Evolutionary conservation across 2,888 invertebrate species (phyloP).

Genomic region (Creontiades dilutus): DNA sequence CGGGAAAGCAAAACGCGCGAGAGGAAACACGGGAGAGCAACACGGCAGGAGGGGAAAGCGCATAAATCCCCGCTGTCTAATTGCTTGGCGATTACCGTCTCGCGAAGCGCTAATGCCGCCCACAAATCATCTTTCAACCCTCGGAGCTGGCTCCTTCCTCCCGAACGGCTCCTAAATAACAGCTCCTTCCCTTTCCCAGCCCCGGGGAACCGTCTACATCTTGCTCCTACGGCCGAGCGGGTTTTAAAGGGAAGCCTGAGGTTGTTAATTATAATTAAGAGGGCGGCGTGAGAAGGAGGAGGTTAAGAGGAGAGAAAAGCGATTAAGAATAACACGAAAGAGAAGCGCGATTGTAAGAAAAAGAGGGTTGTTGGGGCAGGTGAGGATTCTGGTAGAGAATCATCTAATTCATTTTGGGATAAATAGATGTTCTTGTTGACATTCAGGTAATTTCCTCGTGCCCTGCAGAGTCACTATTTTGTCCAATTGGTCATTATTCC

Average conservation of each 20-base stretch:
- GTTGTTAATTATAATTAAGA: not conserved
- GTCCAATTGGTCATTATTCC: too few species aligned
- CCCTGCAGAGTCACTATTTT: too few species aligned
- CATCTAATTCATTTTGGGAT: too few species aligned
- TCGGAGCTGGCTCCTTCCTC: not conserved
- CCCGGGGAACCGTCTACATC: not conserved
- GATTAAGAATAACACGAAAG: too few species aligned
- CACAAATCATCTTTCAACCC: conserved; percentile 33
- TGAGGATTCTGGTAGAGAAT: too few species aligned
- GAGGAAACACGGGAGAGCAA: not conserved
- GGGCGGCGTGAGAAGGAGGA: not conserved
- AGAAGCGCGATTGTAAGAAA: too few species aligned
- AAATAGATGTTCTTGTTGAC: too few species aligned
- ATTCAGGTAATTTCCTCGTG: too few species aligned
- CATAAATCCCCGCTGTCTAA: conserved; percentile 50
- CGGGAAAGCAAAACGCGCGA: not conserved
- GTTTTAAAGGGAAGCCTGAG: not conserved
- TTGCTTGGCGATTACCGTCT: conserved; percentile 48
- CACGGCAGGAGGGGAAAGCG: not conserved
- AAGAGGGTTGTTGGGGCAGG: too few species aligned
- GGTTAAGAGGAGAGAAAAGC: too few species aligned
- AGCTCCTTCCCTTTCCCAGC: not conserved
- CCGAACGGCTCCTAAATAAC: conserved; percentile 33
- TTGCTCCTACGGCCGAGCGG: not conserved
- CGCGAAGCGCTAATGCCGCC: conserved; percentile 50